Evolutionary conservation across 2,797 vertebrate genomes (phyloP), one percentile per base, ranked within the genome.

Genomic region (Champsocephalus esox): DNA sequence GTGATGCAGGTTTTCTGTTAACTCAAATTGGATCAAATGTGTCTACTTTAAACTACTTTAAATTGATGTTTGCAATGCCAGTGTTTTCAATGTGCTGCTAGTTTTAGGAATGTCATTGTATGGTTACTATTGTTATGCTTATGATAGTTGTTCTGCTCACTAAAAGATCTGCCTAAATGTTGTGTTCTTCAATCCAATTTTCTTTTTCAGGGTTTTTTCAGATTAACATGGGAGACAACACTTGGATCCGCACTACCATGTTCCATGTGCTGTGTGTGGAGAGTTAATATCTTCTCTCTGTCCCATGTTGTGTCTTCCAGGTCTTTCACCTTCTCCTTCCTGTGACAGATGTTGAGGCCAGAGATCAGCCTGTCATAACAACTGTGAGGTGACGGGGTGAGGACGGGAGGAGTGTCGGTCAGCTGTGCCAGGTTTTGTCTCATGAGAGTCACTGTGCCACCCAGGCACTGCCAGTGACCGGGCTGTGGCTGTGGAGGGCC

Each of bases 401-500:
- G 81, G 73, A 60, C 11, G 45, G 62, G 59, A 58, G 60, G 65
- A 68, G 67, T 66, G 80, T 54, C 64, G n/a, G 77, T 73, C 32
- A 60, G 66, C 69, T 24, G 73, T 66, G 62, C 81, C 69, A 73
- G 89, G 74, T 77, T 79, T 81, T 86, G 75, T 90, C 93, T 89
- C 89, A 95, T 95, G 94, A 94, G 77, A 84, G 87, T 90, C 69
- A 74, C 81, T 88, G 82, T 73, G 81, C 89, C 87, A 56, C 77
- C 80, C 84, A 89, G 92, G 90, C 89, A 82, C 87, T 82, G 89
- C 85, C 89, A 92, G 90, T 94, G 88, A 94, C 85, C 73, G 91
- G 91, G 90, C 91, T 89, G 92, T 93, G 91, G 90, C 90, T 92
- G 92, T 81, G 89, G 89, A 88, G 93, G 93, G 92, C 92, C 89